Percentiles rank a stretch among this genome's conserved stretches.
phyloP scores from a whole-genome alignment of 1,140 invertebrate genomes.

The Marisa cornuarietis region DNA sequence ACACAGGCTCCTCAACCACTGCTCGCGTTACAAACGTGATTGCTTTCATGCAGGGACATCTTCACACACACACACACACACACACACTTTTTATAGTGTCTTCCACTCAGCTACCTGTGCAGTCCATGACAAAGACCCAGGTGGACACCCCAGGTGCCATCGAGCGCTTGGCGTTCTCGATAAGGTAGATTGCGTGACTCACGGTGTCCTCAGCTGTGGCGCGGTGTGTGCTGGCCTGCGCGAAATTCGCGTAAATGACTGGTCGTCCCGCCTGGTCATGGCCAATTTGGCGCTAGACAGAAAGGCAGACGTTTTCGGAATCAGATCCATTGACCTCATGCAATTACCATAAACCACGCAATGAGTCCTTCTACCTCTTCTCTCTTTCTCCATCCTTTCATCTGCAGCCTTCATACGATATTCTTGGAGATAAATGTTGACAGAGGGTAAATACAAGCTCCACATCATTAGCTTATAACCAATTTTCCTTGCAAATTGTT shows the following conservation, averaged over 20 bases:
- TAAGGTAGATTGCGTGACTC: constrained; percentile 56
- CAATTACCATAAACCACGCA: not conserved
- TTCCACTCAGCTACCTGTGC: constrained; percentile 43
- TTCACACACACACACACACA: not conserved
- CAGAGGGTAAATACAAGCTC: too few species aligned
- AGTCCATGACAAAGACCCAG: constrained; percentile 62
- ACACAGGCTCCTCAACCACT: not conserved
- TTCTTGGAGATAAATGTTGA: too few species aligned
- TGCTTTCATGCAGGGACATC: not conserved
- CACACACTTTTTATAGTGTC: not conserved
- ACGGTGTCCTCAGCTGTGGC: constrained; percentile 53
- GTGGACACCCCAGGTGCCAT: constrained; percentile 55
- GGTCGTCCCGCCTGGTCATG: constrained; percentile 58
- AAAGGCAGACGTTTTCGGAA: not conserved
- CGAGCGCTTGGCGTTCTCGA: constrained; percentile 59
- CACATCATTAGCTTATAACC: too few species aligned
- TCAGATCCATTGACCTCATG: not conserved
- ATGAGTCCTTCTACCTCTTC: not conserved
- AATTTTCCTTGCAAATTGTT: too few species aligned
- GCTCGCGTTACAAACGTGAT: not conserved
- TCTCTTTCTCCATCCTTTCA: not conserved
- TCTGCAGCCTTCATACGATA: not conserved
- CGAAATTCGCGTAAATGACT: constrained; percentile 59
- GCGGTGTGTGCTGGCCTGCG: constrained; percentile 48
- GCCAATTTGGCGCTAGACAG: constrained; percentile 61